Evolutionary conservation across 2,113 vertebrate species (phyloP).

Genomic region (Rhabdornis inornatus): DNA sequence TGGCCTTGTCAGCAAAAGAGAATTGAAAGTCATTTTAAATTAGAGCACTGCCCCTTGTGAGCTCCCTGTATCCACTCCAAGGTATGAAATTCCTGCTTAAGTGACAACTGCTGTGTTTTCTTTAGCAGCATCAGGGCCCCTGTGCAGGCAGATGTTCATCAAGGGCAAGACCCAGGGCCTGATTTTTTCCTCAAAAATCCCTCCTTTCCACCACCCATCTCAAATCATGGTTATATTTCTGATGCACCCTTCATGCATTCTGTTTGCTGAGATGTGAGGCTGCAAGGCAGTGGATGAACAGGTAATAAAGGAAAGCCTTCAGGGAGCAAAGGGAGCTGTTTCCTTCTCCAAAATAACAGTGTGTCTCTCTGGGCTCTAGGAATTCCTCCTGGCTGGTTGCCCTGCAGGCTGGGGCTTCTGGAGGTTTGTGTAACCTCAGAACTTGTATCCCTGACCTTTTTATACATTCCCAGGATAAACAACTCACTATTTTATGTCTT

Average conservation of each 20-base stretch:
- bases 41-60: not conserved
- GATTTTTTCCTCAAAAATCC: not conserved
- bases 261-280: not conserved
- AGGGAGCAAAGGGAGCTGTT: not conserved
- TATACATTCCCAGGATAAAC: not conserved
- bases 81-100: not conserved
- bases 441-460: not conserved
- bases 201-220: not conserved
- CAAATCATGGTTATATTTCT: not conserved
- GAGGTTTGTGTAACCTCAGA: not conserved
- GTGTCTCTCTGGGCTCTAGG: not conserved
- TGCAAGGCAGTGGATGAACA: not conserved
- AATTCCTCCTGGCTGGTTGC: not conserved
- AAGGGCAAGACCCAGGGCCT: not conserved
- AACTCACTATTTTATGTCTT: accelerated
- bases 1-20: not conserved
- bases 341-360: not conserved
- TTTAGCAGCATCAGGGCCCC: not conserved
- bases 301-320: not conserved
- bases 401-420: not conserved
- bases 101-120: not conserved
- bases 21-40: not conserved
- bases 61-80: accelerated
- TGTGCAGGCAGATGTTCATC: not conserved
- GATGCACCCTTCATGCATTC: not conserved